Base-by-base conservation (phyloP, 1,140 invertebrate genomes). In the Calliopsis andreniformis region DNA sequence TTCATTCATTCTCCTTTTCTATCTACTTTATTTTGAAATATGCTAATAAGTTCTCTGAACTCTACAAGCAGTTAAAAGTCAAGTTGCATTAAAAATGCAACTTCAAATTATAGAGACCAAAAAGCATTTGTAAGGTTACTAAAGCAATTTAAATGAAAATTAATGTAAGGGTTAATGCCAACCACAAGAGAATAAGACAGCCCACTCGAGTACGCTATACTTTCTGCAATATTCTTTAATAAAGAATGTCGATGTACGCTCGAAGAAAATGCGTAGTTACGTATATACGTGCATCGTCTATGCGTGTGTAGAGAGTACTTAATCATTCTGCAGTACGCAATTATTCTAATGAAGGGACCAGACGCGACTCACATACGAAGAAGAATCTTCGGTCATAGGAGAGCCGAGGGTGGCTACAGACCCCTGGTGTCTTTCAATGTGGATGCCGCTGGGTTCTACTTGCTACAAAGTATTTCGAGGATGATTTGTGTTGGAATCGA, bases 311-410 rank as follows among this genome's bases (percentile, higher is more conserved):
- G 63, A 75, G 66, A 61, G 63, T 71, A 75, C 64, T 83, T 83
- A 83, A 83, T 83, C 81, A 82, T 82, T 28, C 43, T 53, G 81
- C 59, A 69, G 76, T 82, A 79, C 80, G 76, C 80, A 83, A 83
- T 83, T 83, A 83, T 83, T 83, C 81, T 83, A 83, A 83, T 82
- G 81, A 83, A 83, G 81, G 80, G 61, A 66, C 69, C 80, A 79
- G 80, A 79, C 69, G 64, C 81, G 61, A 69, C 64, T 82, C 64
- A 75, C 75, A 79, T 79, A 79, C 42, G 61, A 83, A 66, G 80
- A 82, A 59, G 67, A 79, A 76, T 83, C 69, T 70, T 75, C 63
- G 76, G 59, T 62, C 80, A 67, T 55, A 23, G 23, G 32, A 69
- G 61, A 73, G 25, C 45, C 53, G 75, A 28, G 71, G 69, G 69